phyloP scores from a whole-genome alignment of 2,797 vertebrate genomes.

The Anisognathus igniventris region DNA sequence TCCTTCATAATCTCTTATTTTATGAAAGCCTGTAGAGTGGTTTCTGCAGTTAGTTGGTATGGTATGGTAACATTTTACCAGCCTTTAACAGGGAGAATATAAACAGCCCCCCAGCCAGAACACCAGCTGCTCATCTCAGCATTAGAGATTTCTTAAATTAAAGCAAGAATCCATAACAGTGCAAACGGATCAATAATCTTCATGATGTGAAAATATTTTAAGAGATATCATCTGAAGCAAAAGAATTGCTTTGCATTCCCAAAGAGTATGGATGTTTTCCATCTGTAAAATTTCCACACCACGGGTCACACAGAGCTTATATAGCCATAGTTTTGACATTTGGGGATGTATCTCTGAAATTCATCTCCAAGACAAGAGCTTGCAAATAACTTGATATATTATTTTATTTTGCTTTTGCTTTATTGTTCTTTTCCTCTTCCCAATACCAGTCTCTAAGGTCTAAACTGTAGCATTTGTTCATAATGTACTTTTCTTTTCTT shows the following conservation, averaged over 20 bases:
- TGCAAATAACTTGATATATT: neutral
- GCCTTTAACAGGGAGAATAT: neutral
- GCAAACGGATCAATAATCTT: neutral
- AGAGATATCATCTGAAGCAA: neutral
- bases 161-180: neutral
- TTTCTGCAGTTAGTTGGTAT: neutral
- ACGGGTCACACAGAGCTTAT: rapidly evolving
- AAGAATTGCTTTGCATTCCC: neutral
- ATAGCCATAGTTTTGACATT: neutral
- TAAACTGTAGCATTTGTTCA: neutral
- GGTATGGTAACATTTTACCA: neutral
- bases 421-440: neutral
- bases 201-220: neutral
- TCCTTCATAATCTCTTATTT: neutral
- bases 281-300: neutral
- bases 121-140: neutral
- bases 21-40: neutral
- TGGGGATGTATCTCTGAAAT: neutral
- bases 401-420: neutral
- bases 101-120: neutral
- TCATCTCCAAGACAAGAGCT: neutral
- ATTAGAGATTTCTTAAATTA: neutral
- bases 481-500: neutral
- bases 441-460: neutral
- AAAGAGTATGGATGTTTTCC: neutral